Evolutionary conservation across 2,113 vertebrate species (phyloP).

Genomic region (Turnix velox): DNA sequence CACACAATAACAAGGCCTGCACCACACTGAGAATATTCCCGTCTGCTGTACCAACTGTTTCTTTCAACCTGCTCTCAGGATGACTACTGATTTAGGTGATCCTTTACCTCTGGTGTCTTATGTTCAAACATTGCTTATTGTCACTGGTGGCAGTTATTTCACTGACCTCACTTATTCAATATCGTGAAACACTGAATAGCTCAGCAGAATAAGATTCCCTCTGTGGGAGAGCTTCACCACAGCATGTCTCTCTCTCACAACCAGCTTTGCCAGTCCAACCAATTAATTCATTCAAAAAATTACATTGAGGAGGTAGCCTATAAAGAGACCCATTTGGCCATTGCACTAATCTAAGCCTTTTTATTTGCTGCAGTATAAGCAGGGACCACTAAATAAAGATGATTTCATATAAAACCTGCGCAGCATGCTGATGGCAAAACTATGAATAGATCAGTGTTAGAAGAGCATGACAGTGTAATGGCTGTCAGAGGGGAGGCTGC

Average conservation of each 20-base stretch:
- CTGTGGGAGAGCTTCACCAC: background rate
- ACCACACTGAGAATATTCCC: background rate
- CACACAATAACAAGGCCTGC: accelerated
- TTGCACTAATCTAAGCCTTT: constrained; percentile 28
- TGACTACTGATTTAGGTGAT: background rate
- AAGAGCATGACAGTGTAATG: constrained; percentile 24
- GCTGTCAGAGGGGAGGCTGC: constrained; percentile 1
- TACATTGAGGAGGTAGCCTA: background rate
- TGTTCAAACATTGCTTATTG: background rate
- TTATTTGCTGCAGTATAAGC: constrained; percentile 27
- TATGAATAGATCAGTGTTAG: constrained; percentile 34
- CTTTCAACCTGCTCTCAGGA: background rate
- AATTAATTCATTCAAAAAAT: constrained; percentile 56
- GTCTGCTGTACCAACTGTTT: accelerated
- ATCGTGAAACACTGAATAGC: constrained; percentile 1
- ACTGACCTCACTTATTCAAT: background rate
- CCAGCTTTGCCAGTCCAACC: constrained; percentile 25
- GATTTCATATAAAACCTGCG: constrained; percentile 47
- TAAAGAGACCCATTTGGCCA: background rate
- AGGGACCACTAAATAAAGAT: constrained; percentile 24
- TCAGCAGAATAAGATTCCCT: background rate
- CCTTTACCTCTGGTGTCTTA: background rate
- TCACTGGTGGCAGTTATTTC: background rate
- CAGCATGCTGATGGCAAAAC: constrained; percentile 44
- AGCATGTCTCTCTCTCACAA: constrained; percentile 24